Evolutionary conservation across 1,140 invertebrate genomes (phyloP).

Genomic region (Muscidifurax raptorellus): DNA sequence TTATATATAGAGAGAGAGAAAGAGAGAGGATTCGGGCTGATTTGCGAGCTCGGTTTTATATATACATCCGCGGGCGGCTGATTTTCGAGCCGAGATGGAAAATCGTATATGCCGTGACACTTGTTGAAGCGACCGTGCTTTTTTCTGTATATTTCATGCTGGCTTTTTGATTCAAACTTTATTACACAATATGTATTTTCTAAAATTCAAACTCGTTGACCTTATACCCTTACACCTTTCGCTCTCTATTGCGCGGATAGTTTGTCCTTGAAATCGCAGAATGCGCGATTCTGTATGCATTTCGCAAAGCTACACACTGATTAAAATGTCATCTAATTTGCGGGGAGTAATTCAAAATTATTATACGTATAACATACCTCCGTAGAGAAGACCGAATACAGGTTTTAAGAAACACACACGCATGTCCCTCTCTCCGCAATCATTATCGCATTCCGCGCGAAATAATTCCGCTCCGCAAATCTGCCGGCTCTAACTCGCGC

Average conservation of each 20-base stretch:
- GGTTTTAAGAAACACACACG: neutral
- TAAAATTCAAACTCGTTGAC: too few relatives aligned
- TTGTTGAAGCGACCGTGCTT: neutral
- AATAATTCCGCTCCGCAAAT: conserved; percentile 39
- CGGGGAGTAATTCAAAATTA: neutral
- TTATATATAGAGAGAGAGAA: neutral
- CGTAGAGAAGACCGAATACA: neutral
- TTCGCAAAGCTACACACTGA: neutral
- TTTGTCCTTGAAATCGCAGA: neutral
- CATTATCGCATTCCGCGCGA: conserved; percentile 34
- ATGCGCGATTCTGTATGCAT: neutral
- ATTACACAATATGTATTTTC: too few relatives aligned
- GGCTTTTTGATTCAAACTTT: neutral
- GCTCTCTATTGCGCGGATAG: neutral
- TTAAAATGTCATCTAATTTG: neutral
- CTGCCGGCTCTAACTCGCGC: conserved; percentile 49
- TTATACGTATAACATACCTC: neutral
- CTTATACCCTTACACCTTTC: neutral
- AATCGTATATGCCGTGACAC: conserved; percentile 7
- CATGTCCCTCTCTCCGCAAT: neutral
- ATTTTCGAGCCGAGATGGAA: neutral
- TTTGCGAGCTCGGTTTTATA: conserved; percentile 30
- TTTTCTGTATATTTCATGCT: neutral
- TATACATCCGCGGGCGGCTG: neutral
- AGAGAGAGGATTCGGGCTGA: conserved; percentile 9